Evolutionary conservation across 2,888 invertebrate species (phyloP), one percentile per base, ranked within the genome.

Genomic region (Papilio protenor): DNA sequence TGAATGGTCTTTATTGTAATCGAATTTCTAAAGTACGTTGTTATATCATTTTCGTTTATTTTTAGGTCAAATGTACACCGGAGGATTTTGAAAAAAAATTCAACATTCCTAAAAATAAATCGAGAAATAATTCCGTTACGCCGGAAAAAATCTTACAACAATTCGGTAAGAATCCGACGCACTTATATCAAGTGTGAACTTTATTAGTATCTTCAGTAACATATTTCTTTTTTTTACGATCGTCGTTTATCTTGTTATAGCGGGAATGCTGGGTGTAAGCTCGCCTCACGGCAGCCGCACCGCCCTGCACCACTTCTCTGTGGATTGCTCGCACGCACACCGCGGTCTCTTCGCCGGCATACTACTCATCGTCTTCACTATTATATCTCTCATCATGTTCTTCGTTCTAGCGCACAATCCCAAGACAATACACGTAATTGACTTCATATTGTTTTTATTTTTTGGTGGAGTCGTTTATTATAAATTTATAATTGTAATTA

Each of bases 301-400:
- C 8, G 93, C 95, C 21, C 91, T 96, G 27, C 95, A 96, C 85
- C 96, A 97, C 84, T 97, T 97, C 89, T 96, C 97, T 0, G 96
- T 98, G 74, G 98, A 98, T 92, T 98, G 98, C 90, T 97, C 97
- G 5, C 96, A 97, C 83, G 97, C 98, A 1, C 97, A 98, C 88
- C 96, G 97, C 89, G 95, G 98, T 81, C 95, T 98, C 87, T 96
- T 96, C 85, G 95, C 95, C 52, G 96, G 98, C 10, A 97, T 97
- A 81, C 91, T 98, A 14, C 93, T 98, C 61, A 96, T 98, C 76
- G 98, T 98, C 0, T 95, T 97, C 78, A 97, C 97, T 14, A 98
- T 98, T 73, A 97, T 98, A 85, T 97, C 97, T 18, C 96, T 98
- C 80, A 98, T 98, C 76, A 96, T 98, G 95, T 98, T 98, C 92